Base-by-base conservation (phyloP, 2,113 vertebrate species). In the Glaucidium brasilianum region DNA sequence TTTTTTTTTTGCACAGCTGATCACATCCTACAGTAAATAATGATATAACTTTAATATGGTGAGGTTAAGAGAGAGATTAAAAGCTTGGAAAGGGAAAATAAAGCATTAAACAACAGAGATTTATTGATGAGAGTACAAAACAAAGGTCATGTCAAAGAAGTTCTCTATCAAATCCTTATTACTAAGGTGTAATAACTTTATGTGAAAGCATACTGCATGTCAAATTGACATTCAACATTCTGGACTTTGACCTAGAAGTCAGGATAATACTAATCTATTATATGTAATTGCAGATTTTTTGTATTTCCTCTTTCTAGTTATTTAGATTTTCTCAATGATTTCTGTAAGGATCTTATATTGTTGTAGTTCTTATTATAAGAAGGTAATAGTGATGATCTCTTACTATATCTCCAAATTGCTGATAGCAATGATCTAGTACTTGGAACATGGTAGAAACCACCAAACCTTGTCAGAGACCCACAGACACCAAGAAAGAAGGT, bases 141-240 rank as follows among this genome's bases (percentile, higher is more conserved):
- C 72, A 91, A 83, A 95, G 71, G 88, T 78, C 72, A 79, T 43
- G 76, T 60, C 80, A 93, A 95, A 30, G 41, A 79, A 89, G 56
- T 62, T 91, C 67, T 95, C 77, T 58, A 71, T 93, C 88, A 91
- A 86, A 91, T 62, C 37, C 52, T 64, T 79, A 71, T 83, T 86
- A 83, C 62, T 11, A 71, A 89, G 29, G 62, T 75, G 32, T 62
- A 93, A 82, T 66, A 66, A 55, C 50, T 58, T 71, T 37, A 58
- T 11, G 8, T 2, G 2, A 71, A 88, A 83, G 11, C 37, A 52
- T n/a, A 27, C 22, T n/a, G 41, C 1, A 0, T 32, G 83, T 56
- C 66, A 78, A 62, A 89, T 52, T 75, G 50, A 43, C 67, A 75
- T 91, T 79, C 35, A 37, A 22, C 15, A 14, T 69, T 64, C 62